Percentiles rank a stretch among this genome's conserved stretches.
Evolutionary conservation across 2,888 invertebrate species (phyloP).

Genomic region (Lamellibrachia columna): DNA sequence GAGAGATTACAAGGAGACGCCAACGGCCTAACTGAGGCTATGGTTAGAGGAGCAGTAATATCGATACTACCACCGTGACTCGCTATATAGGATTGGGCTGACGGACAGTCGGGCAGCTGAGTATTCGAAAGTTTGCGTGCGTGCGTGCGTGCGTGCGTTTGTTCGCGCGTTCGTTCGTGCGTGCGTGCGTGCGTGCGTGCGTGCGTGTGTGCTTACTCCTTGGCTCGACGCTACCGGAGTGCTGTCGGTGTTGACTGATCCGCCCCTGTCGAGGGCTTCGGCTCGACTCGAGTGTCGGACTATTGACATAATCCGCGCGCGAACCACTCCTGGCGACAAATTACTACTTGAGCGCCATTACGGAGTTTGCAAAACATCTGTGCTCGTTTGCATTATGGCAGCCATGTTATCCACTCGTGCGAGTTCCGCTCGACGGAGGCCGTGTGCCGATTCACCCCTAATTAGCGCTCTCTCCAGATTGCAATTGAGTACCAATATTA

Average conservation of each 20-base stretch:
- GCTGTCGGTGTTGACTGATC: background rate
- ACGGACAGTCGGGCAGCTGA: too few species aligned
- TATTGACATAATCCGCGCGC: background rate
- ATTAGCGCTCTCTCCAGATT: constrained; percentile 1
- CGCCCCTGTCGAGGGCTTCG: background rate
- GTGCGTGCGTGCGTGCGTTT: too few species aligned
- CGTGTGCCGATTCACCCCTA: background rate
- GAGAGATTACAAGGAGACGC: too few species aligned
- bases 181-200: background rate
- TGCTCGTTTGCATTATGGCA: background rate
- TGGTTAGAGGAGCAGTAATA: too few species aligned
- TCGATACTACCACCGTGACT: too few species aligned
- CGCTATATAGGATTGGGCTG: too few species aligned
- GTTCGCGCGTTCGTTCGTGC: too few species aligned
- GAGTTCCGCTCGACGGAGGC: background rate
- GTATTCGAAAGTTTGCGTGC: too few species aligned
- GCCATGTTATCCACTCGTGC: background rate
- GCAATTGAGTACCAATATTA: constrained; percentile 6
- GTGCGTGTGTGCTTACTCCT: background rate
- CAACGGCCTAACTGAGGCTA: too few species aligned
- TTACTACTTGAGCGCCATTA: constrained; percentile 16
- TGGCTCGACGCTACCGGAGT: background rate
- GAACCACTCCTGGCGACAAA: background rate
- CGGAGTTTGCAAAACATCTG: constrained; percentile 11
- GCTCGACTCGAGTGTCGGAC: background rate